phyloP scores from a whole-genome alignment of 30 jellyfish, hydroid and myxozoan species.

The Phacellophora camtschatica region DNA sequence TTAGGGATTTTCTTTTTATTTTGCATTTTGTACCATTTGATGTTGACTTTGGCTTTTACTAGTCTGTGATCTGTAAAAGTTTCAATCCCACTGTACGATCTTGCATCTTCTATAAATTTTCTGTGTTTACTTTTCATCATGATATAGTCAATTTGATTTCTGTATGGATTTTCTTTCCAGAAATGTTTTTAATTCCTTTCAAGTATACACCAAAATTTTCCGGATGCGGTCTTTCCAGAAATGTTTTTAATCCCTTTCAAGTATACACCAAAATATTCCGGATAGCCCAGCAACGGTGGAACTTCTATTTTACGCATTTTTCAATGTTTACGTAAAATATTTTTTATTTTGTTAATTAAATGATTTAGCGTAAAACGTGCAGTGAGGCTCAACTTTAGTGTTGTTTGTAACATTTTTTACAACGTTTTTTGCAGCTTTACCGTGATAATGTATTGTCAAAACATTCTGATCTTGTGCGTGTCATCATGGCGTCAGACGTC shows the following conservation, averaged over 20 bases:
- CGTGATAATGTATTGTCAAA: conserved; percentile 83
- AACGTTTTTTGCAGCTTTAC: conserved; percentile 53
- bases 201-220: too few relatives aligned
- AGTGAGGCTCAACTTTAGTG: too few relatives aligned
- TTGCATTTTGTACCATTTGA: too few relatives aligned
- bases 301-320: too few relatives aligned
- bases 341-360: too few relatives aligned
- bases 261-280: too few relatives aligned
- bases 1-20: background rate
- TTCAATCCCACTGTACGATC: conserved; percentile 10
- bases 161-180: conserved; percentile 20
- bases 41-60: background rate
- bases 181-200: too few relatives aligned
- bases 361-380: too few relatives aligned
- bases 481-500: conserved; percentile 94
- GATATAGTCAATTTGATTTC: conserved; percentile 21
- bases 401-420: background rate
- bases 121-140: conserved; percentile 18
- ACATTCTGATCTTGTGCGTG: conserved; percentile 76
- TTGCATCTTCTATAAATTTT: conserved; percentile 21
- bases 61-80: conserved; percentile 19
- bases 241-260: too few relatives aligned
- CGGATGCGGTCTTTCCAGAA: too few relatives aligned
- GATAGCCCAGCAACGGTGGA: too few relatives aligned
- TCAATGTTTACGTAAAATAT: too few relatives aligned